Percentiles rank a stretch among this genome's conserved stretches.
These are phyloP conservation scores for Pollachius pollachius DNA, from an alignment of 2,113 vertebrate genomes.

Conservation along the genomic window DNA sequence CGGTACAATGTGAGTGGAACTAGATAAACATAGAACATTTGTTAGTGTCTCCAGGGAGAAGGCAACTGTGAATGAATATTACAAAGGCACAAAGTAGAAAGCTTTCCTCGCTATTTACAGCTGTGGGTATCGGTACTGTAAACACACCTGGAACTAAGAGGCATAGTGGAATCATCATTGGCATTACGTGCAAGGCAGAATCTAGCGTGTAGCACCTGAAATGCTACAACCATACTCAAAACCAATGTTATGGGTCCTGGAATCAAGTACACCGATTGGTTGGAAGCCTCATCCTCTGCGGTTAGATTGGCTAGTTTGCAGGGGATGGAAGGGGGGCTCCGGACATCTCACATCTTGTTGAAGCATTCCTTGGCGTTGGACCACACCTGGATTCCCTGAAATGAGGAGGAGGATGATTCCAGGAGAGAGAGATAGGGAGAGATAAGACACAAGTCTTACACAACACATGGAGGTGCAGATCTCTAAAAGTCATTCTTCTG, in stretches of 20 bases:
- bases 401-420: constrained; percentile 6
- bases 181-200: not conserved
- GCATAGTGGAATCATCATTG: not conserved
- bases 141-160: not conserved
- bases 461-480: too few species aligned
- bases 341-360: constrained; percentile 86
- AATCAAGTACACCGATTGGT: not conserved
- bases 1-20: too few species aligned
- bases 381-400: constrained; percentile 94
- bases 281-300: constrained; percentile 22
- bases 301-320: constrained; percentile 11
- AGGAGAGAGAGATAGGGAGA: not conserved
- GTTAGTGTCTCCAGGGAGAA: not conserved
- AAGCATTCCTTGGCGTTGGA: constrained; percentile 95
- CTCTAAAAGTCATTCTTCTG: too few species aligned
- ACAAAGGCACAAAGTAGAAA: not conserved
- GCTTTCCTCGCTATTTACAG: not conserved
- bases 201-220: not conserved
- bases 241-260: not conserved
- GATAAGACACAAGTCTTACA: too few species aligned
- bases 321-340: not conserved
- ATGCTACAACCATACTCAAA: not conserved
- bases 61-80: not conserved
- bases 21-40: not conserved
- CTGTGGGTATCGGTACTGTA: not conserved